Base-by-base conservation (phyloP, 1,140 invertebrate species). In the Panagrolaimus sp. region DNA sequence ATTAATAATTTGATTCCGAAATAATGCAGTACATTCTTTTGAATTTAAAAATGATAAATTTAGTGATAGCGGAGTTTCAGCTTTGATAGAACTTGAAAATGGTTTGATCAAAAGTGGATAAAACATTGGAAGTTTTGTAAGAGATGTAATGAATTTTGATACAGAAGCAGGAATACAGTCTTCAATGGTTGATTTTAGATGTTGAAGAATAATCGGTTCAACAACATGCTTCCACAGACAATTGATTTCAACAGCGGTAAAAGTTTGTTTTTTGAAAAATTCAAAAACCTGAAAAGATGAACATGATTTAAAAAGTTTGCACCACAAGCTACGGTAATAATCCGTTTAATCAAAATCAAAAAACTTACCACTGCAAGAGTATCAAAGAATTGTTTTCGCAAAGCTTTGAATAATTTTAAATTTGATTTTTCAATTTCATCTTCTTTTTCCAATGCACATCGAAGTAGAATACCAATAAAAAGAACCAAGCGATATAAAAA, bases 301-400 rank as follows among this genome's bases (percentile, higher is more conserved):
- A 16, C 9, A 66, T 14, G 16, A 61, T n/a, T n/a, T n/a, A n/a
- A 7, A 14, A 46, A 16, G 13, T 38, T 38, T 38, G 2, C 31
- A 4, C 31, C 31, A 7, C 31, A 38, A n/a, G n/a, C n/a, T 38
- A 2, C 31, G 31, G 7, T 38, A 38, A 38, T 4, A 38, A 38
- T 4, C 31, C 7, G 2, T 38, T 38, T 38, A 7, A 38, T 38
- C 31, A 38, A 38, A 7, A 38, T 57, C 16, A 53, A 13, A 7
- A 27, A 31, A 65, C 51, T 48, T 64, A 72, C 70, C 16, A 51
- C 47, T 9, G 43, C 20, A 14, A 69, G 45, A 0, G 61, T 38
- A 44, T 73, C 65, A 27, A 73, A 75, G 25, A 65, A 27, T 64
- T 57, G 38, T 8, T 27, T 44, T 5, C 72, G 23, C 13, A 74